Percentiles rank a stretch among this genome's conserved stretches.
Conservation (phyloP, 2,888 invertebrate genomes). For the Tyria jacobaeae region DNA sequence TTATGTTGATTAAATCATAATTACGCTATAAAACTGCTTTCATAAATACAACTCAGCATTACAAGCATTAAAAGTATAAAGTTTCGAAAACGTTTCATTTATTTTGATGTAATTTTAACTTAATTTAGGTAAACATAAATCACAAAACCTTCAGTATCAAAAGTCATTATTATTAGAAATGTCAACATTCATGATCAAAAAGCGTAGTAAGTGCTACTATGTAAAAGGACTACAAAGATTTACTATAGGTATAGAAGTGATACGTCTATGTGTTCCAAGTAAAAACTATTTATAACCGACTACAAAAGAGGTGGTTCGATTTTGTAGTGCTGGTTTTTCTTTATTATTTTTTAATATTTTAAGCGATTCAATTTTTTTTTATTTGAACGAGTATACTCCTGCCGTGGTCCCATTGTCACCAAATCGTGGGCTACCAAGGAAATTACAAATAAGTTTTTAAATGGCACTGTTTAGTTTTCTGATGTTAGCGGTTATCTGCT, state of each 20-base stretch:
- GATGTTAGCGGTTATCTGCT: too few relatives aligned
- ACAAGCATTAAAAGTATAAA: constrained; percentile 1
- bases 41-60: constrained; percentile 2
- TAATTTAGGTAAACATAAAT: constrained; percentile 8
- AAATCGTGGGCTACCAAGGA: too few relatives aligned
- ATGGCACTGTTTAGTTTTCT: too few relatives aligned
- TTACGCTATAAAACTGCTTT: neutral
- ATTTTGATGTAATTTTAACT: neutral
- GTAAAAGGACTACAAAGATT: neutral
- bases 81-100: constrained; percentile 6
- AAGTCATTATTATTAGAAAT: constrained; percentile 3
- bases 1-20: constrained; percentile 9
- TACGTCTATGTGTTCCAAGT: neutral
- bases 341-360: too few relatives aligned
- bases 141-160: neutral
- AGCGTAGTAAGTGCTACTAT: neutral
- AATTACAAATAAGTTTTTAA: too few relatives aligned
- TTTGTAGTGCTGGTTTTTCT: too few relatives aligned
- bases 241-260: neutral
- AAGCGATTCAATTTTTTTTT: too few relatives aligned
- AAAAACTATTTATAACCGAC: neutral
- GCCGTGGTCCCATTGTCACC: too few relatives aligned
- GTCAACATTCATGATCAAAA: neutral
- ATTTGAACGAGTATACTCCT: too few relatives aligned
- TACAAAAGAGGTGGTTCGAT: too few relatives aligned